Evolutionary conservation across 2,888 invertebrate genomes (phyloP).

Genomic region (Coremacera marginata): DNA sequence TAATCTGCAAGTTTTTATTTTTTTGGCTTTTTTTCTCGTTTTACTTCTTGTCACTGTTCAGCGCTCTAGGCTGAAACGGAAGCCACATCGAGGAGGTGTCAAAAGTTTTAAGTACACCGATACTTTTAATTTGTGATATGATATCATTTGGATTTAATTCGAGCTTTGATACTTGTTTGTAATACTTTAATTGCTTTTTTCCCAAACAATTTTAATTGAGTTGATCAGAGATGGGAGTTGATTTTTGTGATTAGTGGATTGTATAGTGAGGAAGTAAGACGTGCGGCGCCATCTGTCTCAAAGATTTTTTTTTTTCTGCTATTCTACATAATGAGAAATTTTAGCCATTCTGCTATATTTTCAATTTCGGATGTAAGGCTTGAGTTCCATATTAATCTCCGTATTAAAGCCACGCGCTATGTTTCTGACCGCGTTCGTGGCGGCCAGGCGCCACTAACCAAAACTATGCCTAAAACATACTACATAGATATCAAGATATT

Average conservation of each 20-base stretch:
- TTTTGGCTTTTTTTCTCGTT: background rate
- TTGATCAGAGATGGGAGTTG: background rate
- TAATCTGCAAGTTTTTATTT: constrained; percentile 13
- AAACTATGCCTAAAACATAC: too few species aligned
- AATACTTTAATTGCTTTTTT: constrained; percentile 28
- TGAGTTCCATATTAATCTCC: constrained; percentile 57
- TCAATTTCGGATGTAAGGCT: constrained; percentile 54
- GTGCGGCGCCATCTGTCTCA: background rate
- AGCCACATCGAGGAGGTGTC: constrained; percentile 37
- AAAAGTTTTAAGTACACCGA: constrained; percentile 35
- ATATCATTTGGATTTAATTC: constrained; percentile 16
- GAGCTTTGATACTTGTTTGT: constrained; percentile 7
- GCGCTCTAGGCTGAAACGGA: constrained; percentile 7
- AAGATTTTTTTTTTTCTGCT: background rate
- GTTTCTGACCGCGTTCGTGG: background rate
- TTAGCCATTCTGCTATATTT: constrained; percentile 25
- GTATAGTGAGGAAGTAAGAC: background rate
- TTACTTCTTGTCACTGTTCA: background rate
- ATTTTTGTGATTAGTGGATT: background rate
- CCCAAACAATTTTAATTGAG: constrained; percentile 29
- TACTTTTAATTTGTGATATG: constrained; percentile 32
- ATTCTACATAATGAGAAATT: background rate
- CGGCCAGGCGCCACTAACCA: background rate
- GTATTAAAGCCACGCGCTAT: constrained; percentile 49
- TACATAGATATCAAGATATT: too few species aligned